phyloP scores from a whole-genome alignment of 1,140 invertebrate genomes.

The Aphidius gifuensis region DNA sequence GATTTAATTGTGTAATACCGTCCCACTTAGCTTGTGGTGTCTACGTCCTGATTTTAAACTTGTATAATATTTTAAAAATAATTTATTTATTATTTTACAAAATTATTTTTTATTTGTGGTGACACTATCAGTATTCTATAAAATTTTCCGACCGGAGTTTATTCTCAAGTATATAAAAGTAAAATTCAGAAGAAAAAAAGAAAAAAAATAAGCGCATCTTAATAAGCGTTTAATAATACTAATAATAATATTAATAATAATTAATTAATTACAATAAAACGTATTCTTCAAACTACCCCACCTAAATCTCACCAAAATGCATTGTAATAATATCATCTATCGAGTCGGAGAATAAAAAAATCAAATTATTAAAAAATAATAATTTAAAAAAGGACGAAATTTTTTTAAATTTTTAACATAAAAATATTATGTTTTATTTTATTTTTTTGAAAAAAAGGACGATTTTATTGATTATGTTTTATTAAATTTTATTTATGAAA shows the following conservation, averaged over 20 bases:
- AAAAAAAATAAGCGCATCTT: constrained; percentile 5
- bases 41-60: too few species aligned
- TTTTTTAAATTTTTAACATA: neutral
- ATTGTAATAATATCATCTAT: constrained; percentile 44
- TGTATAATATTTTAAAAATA: too few species aligned
- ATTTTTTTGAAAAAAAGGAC: constrained; percentile 1
- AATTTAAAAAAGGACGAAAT: constrained; percentile 20
- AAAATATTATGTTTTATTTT: constrained; percentile 1
- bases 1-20: too few species aligned
- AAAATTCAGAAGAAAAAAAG: too few species aligned
- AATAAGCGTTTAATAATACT: constrained; percentile 27
- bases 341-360: constrained; percentile 33
- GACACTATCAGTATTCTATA: too few species aligned
- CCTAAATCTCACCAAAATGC: constrained; percentile 42
- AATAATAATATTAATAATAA: constrained; percentile 3
- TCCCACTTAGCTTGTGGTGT: too few species aligned
- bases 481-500: constrained; percentile 4
- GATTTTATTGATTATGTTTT: neutral
- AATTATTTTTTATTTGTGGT: too few species aligned
- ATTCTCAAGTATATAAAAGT: too few species aligned
- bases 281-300: constrained; percentile 33
- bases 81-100: too few species aligned
- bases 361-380: constrained; percentile 28
- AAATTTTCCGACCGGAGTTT: too few species aligned
- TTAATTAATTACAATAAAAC: neutral